phyloP scores from a whole-genome alignment of 1,140 invertebrate genomes.

The Pseudomyrmex dendroicus region DNA sequence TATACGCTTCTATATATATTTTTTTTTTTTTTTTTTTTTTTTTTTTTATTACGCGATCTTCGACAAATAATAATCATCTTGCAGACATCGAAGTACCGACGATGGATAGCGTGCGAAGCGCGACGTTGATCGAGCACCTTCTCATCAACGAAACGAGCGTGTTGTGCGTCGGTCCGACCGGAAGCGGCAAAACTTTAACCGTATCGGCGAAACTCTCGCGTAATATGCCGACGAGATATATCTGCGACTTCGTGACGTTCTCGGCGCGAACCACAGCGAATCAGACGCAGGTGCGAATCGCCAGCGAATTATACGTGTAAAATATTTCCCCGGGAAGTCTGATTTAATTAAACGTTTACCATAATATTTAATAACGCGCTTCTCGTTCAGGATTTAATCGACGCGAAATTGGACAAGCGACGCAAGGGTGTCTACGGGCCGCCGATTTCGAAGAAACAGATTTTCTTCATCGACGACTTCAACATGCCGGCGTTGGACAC shows the following conservation, averaged over 20 bases:
- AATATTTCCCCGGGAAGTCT: neutral
- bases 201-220: slow-evolving; percentile 88
- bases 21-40: too few species aligned
- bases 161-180: slow-evolving; percentile 92
- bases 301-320: neutral
- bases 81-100: slow-evolving; percentile 89
- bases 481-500: slow-evolving; percentile 90
- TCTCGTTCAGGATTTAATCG: slow-evolving; percentile 89
- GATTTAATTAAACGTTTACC: neutral
- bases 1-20: too few species aligned
- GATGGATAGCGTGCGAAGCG: slow-evolving; percentile 87
- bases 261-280: slow-evolving; percentile 92
- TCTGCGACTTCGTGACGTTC: slow-evolving; percentile 91
- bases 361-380: neutral
- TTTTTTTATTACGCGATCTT: too few species aligned
- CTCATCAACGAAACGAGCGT: slow-evolving; percentile 87
- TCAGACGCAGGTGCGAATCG: slow-evolving; percentile 90
- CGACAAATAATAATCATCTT: neutral
- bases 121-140: slow-evolving; percentile 86
- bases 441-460: slow-evolving; percentile 87
- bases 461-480: slow-evolving; percentile 91
- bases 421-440: slow-evolving; percentile 89
- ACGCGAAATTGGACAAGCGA: slow-evolving; percentile 90
- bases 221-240: slow-evolving; percentile 88
- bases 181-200: slow-evolving; percentile 93